Percentiles rank a stretch among this genome's conserved stretches.
Conservation (phyloP, 2,888 invertebrate genomes). For the Carterocephalus palaemon region DNA sequence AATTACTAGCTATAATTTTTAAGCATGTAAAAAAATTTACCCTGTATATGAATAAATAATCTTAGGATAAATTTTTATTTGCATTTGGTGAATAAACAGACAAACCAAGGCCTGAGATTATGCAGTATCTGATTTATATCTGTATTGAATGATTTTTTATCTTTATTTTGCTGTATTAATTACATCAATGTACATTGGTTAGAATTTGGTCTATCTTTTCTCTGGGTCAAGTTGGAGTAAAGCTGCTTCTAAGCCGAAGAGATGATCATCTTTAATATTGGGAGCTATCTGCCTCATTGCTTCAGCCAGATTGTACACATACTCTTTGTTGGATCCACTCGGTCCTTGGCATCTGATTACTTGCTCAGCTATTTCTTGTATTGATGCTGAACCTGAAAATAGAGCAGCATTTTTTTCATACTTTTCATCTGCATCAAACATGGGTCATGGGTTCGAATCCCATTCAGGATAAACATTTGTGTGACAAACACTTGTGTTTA, state of each 20-base stretch:
- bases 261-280: conserved; percentile 85
- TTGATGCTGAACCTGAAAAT: conserved; percentile 84
- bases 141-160: no score
- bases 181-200: not conserved
- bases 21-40: no score
- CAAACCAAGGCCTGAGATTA: no score
- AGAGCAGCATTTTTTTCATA: no score
- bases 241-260: conserved; percentile 84
- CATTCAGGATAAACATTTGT: no score
- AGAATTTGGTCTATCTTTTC: not conserved
- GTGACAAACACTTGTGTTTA: no score
- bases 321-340: conserved; percentile 95
- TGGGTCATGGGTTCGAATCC: no score
- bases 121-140: no score
- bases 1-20: no score
- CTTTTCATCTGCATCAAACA: no score
- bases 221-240: conserved; percentile 58
- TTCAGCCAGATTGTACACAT: conserved; percentile 90
- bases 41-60: not conserved
- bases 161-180: conserved; percentile 1
- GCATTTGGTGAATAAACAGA: no score
- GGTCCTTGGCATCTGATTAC: conserved; percentile 86
- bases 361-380: conserved; percentile 88
- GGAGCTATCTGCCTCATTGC: conserved; percentile 88
- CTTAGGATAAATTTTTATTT: conserved; percentile 1